Evolutionary conservation across 2,113 vertebrate genomes (phyloP).

Genomic region (Ammodytes dubius): DNA sequence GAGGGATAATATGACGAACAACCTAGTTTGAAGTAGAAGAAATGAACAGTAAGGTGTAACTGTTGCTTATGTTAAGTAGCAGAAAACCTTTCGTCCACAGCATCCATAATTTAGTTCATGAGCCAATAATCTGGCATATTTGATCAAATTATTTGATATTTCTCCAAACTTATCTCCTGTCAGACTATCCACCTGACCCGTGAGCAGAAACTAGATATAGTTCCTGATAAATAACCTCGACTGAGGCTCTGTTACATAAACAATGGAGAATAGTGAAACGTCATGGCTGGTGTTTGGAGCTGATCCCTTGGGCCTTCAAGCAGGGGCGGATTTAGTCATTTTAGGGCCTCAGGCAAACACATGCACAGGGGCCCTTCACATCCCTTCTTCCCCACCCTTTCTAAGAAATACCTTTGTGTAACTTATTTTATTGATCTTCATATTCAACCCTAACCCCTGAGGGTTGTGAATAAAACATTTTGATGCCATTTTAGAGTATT

Average conservation of each 20-base stretch:
- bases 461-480: no score
- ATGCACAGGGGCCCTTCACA: no score
- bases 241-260: constrained; percentile 32
- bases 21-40: neutral
- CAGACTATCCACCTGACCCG: neutral
- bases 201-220: neutral
- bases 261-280: constrained; percentile 44
- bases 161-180: neutral
- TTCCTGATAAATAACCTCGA: no score
- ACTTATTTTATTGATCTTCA: no score
- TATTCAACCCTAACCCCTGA: no score
- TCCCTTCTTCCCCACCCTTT: no score
- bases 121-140: neutral
- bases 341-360: no score
- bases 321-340: neutral
- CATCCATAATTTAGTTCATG: neutral
- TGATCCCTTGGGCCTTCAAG: neutral
- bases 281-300: constrained; percentile 36
- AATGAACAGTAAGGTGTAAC: no score
- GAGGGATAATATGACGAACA: neutral
- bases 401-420: no score
- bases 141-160: neutral
- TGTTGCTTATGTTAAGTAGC: neutral
- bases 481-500: no score
- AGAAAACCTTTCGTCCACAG: no score